A percentile compares a stretch with the other conserved stretches of the same genome.
Evolutionary conservation across 2,888 invertebrate genomes (phyloP).

Genomic region (Drosophila neotestacea): DNA sequence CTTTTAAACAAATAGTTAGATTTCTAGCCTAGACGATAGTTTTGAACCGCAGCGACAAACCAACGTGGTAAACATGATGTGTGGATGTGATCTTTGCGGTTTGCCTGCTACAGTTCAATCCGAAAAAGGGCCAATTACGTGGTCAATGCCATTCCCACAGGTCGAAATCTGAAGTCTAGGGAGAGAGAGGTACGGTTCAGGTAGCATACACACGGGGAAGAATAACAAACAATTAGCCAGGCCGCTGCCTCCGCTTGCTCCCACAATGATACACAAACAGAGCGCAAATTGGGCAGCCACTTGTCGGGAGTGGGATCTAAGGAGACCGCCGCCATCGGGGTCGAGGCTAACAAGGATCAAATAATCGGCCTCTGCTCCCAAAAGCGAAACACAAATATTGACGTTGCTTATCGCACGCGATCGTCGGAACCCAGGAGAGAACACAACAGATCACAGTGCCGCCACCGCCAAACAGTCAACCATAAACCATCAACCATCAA

Average conservation of each 20-base stretch:
- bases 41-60: slow-evolving; percentile 52
- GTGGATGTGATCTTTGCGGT: slow-evolving; percentile 21
- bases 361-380: slow-evolving; percentile 59
- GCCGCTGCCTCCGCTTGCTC: slow-evolving; percentile 50
- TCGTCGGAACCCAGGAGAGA: slow-evolving; percentile 42
- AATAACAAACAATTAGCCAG: slow-evolving; percentile 72
- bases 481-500: slow-evolving; percentile 11
- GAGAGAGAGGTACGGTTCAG: slow-evolving; percentile 16
- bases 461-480: slow-evolving; percentile 30
- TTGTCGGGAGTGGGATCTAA: slow-evolving; percentile 55
- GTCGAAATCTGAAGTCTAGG: neutral
- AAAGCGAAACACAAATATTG: slow-evolving; percentile 75
- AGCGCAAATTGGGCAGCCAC: slow-evolving; percentile 76
- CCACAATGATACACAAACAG: slow-evolving; percentile 73
- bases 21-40: slow-evolving; percentile 41
- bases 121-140: slow-evolving; percentile 50
- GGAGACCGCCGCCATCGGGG: slow-evolving; percentile 26
- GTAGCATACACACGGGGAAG: slow-evolving; percentile 35
- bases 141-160: slow-evolving; percentile 62
- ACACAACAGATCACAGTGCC: slow-evolving; percentile 45
- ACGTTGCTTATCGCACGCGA: slow-evolving; percentile 79
- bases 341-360: slow-evolving; percentile 61
- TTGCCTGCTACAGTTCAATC: slow-evolving; percentile 56
- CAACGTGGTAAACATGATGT: slow-evolving; percentile 29
- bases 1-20: slow-evolving; percentile 52